Evolutionary conservation across 2,113 vertebrate species (phyloP).

Genomic region (Channa maculata): DNA sequence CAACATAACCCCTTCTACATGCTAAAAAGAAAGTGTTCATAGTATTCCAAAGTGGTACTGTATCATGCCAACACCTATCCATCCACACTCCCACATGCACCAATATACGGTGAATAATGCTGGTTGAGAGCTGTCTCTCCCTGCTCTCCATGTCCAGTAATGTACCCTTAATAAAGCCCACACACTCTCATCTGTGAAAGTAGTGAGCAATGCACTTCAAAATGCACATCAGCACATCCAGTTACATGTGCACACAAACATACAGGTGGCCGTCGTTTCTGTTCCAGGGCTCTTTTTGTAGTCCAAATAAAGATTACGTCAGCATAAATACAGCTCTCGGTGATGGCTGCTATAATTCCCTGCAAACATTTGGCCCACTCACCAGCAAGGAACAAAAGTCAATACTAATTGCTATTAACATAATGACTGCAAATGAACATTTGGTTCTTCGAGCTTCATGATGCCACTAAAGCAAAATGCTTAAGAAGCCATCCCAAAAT

Average conservation of each 20-base stretch:
- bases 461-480: constrained; percentile 59
- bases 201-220: constrained; percentile 36
- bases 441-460: constrained; percentile 54
- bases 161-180: constrained; percentile 61
- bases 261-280: constrained; percentile 28
- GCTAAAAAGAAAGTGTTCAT: constrained; percentile 1
- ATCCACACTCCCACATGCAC: constrained; percentile 51
- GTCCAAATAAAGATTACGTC: constrained; percentile 45
- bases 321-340: constrained; percentile 55
- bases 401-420: constrained; percentile 75
- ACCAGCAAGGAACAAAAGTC: constrained; percentile 62
- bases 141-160: constrained; percentile 52
- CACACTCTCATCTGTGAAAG: constrained; percentile 55
- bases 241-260: constrained; percentile 19
- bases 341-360: constrained; percentile 58
- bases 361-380: constrained; percentile 61
- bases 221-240: constrained; percentile 41
- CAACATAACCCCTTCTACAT: not conserved
- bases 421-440: constrained; percentile 76
- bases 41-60: constrained; percentile 37
- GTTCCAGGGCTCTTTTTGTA: not conserved
- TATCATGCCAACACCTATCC: constrained; percentile 35
- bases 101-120: constrained; percentile 41
- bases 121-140: constrained; percentile 31
- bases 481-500: constrained; percentile 49